Percentiles rank a stretch among this genome's conserved stretches.
These are phyloP conservation scores for Sinohyriopsis cumingii DNA, from an alignment of 2,888 invertebrate species.

Conservation along the genomic window DNA sequence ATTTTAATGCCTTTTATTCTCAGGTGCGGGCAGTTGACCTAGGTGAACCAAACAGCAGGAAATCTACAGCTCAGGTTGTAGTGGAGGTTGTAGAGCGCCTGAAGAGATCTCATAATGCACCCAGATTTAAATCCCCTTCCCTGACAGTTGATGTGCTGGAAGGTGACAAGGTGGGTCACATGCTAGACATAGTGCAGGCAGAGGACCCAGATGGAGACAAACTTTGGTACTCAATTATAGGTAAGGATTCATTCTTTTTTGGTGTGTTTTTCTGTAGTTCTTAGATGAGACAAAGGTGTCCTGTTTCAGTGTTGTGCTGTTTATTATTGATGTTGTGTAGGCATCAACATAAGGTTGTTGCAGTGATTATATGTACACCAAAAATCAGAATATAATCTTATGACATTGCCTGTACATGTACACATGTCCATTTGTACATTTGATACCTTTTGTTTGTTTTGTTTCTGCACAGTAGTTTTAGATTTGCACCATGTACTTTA, in stretches of 20 bases:
- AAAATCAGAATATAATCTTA: too few relatives aligned
- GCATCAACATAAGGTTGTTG: too few relatives aligned
- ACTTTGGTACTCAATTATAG: conserved; percentile 91
- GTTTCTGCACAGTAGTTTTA: too few relatives aligned
- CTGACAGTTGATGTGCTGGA: conserved; percentile 65
- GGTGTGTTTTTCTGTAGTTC: too few relatives aligned
- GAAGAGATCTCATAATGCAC: conserved; percentile 74
- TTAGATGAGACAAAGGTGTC: too few relatives aligned
- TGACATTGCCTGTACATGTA: too few relatives aligned
- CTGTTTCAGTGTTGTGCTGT: too few relatives aligned
- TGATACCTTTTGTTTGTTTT: too few relatives aligned
- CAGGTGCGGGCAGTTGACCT: conserved; percentile 58
- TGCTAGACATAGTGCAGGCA: conserved; percentile 89
- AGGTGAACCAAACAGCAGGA: conserved; percentile 49
- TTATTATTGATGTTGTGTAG: too few relatives aligned
- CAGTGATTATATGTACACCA: too few relatives aligned
- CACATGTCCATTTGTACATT: too few relatives aligned
- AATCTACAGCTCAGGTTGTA: conserved; percentile 73
- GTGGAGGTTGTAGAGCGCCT: conserved; percentile 59
- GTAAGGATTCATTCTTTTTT: conserved; percentile 47
- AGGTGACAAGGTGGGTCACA: conserved; percentile 86
- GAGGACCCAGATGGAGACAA: conserved; percentile 88
- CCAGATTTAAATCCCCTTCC: conserved; percentile 76
- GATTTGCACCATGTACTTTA: too few relatives aligned
- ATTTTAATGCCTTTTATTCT: conserved; percentile 1